Evolutionary conservation across 2,113 vertebrate species (phyloP).

Genomic region (Macquaria australasica): DNA sequence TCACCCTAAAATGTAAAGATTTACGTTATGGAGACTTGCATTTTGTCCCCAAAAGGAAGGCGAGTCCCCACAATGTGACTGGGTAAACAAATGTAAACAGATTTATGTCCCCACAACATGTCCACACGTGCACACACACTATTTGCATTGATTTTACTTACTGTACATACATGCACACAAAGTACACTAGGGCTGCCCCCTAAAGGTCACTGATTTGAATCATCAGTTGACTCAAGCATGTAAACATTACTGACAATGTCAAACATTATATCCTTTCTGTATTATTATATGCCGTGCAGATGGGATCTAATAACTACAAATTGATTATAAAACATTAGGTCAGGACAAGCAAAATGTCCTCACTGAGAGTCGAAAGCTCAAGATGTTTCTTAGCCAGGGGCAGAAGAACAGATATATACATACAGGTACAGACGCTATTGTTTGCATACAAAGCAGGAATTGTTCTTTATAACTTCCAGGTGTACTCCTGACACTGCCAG

Average conservation of each 20-base stretch:
- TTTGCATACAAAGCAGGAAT: constrained; percentile 55
- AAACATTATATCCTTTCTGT: neutral
- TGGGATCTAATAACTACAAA: neutral
- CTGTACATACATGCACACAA: neutral
- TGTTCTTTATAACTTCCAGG: constrained; percentile 55
- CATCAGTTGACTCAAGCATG: no score
- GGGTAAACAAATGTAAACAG: no score
- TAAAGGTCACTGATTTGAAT: no score
- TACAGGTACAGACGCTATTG: neutral
- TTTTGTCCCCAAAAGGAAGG: no score
- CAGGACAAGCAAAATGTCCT: neutral
- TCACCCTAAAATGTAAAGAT: no score
- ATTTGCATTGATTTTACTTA: neutral
- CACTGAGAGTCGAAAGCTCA: neutral
- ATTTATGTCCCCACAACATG: no score
- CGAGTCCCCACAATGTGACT: no score
- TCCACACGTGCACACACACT: no score
- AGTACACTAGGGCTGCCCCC: no score
- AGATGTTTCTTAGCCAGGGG: constrained; percentile 8
- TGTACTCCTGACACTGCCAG: constrained; percentile 39
- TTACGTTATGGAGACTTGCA: no score
- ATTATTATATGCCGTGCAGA: neutral
- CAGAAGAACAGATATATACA: neutral
- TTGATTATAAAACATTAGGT: neutral
- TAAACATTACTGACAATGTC: neutral